Evolutionary conservation across 2,888 invertebrate genomes (phyloP), one percentile per base, ranked within the genome.

Genomic region (Thereva nobilitata): DNA sequence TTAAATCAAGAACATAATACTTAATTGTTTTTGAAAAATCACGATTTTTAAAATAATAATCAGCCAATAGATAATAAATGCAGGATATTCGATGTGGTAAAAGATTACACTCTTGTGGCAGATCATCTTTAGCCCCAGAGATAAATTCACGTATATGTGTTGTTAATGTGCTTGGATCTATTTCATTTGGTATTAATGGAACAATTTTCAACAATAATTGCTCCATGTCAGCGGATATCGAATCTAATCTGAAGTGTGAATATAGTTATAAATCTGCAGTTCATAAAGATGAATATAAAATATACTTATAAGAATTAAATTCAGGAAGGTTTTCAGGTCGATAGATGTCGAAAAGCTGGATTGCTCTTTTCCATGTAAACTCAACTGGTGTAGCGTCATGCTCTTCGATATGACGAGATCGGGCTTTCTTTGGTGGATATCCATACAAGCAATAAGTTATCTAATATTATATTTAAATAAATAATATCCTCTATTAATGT

Each of bases 41-140:
- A 73, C 89, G 88, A 76, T 88, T 92, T 80, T 97, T 97, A 76
- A 96, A 94, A 80, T 95, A 90, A 80, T 90, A 93, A 82, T 97
- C 97, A 1, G 90, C 97, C 35, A 97, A 81, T n/a, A 97, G 82
- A 77, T 95, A 97, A 78, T 92, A 97, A 67, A 95, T 87, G 63
- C 90, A 89, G 44, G 86, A 85, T 75, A 89, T 84, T 77, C 86
- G 85, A 70, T 83, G 84, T 0, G 87, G 87, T 54, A 88, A 73
- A 4, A 83, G 75, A 66, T 82, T 80, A 44, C 82, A 83, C n/a
- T 85, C 79, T 2, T 74, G 75, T 0, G 89, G 88, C 69, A 86
- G 76, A 59, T 83, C 83, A 2, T 84, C 82, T 52, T 79, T 81
- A 9, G 82, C 79, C 0, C 89, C 90, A 73, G 87, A 85, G 44